Evolutionary conservation across 2,888 invertebrate species (phyloP), one percentile per base, ranked within the genome.

Genomic region (Apotomis betuletana): DNA sequence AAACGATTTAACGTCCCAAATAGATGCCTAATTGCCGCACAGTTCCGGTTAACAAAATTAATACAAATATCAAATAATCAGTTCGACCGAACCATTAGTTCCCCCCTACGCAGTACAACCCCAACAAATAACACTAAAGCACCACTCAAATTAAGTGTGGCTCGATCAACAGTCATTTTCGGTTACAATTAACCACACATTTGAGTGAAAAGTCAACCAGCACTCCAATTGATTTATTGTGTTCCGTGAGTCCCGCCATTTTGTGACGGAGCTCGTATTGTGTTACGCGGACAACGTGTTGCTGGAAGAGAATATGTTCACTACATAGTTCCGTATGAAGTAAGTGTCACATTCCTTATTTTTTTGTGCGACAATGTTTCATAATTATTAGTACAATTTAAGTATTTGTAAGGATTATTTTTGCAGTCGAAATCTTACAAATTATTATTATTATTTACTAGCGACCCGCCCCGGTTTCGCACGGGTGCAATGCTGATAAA

Each of bases 171-270:
- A 93, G 90, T 92, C 91, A 93, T 93, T 93, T 92, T 93, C 91
- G 92, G 93, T 92, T 92, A 92, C 93, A 93, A 93, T 92, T 93
- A 92, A 93, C 92, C 91, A 91, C 92, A 92, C 92, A 90, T 92
- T 92, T 91, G 92, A 92, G 92, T 92, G 91, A 93, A 93, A 93
- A 93, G 93, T 93, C 93, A 93, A 93, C 93, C 92, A 92, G 92
- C 92, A 93, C 93, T 92, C 90, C 92, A 92, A 92, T 92, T 93
- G 93, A 93, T 93, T 92, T 93, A 93, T 92, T 92, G 92, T 92
- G 87, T 90, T 84, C 87, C 85, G 83, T 85, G 84, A 90, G 90
- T 90, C 88, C 90, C 90, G 91, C 91, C 90, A 92, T 92, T 92
- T 92, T 91, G 87, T 87, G 88, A 81, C 82, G 82, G 83, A 84